A percentile compares a stretch with the other conserved stretches of the same genome.
Conservation (phyloP, 2,888 invertebrate species). For the Nephrotoma guestfalica region DNA sequence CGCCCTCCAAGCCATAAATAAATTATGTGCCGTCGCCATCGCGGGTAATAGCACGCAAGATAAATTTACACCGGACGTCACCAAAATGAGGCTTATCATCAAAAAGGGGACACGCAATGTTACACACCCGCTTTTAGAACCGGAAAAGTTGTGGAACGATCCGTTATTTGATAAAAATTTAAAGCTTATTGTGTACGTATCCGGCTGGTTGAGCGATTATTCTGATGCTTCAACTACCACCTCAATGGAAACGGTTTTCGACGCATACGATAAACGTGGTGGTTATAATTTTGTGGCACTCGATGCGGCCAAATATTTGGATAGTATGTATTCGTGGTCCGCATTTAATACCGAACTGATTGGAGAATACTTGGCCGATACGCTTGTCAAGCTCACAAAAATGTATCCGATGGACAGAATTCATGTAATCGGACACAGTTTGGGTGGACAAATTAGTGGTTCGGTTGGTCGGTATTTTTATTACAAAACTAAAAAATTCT, state of each 20-base stretch:
- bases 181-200: background rate
- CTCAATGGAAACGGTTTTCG: background rate
- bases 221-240: background rate
- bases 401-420: constrained; percentile 8
- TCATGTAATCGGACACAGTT: constrained; percentile 16
- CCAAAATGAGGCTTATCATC: background rate
- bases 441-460: constrained; percentile 27
- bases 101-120: background rate
- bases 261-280: background rate
- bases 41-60: background rate
- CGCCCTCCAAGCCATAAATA: background rate
- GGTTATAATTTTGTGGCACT: background rate
- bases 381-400: background rate
- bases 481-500: constrained; percentile 16
- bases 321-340: constrained; percentile 12
- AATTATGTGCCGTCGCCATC: background rate
- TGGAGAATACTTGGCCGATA: constrained; percentile 7
- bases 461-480: constrained; percentile 22
- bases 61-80: background rate
- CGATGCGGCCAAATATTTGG: constrained; percentile 10
- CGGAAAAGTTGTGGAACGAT: background rate
- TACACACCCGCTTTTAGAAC: background rate
- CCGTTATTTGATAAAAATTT: background rate
- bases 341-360: constrained; percentile 12
- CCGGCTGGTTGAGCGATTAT: background rate